A percentile compares a stretch with the other conserved stretches of the same genome.
phyloP scores from a whole-genome alignment of 2,797 vertebrate genomes.

The Myotis vivesi region DNA sequence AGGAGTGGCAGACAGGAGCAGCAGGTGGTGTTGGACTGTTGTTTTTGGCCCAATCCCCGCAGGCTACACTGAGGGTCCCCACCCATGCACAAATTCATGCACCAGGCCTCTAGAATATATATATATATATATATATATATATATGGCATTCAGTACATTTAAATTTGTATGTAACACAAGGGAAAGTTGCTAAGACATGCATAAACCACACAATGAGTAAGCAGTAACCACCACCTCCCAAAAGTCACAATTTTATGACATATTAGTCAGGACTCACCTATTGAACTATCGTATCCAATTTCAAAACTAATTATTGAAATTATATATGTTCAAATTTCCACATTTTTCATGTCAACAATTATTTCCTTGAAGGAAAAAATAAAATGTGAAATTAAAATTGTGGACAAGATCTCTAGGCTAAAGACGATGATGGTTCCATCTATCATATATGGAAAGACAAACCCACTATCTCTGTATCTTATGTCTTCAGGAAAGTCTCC shows the following conservation, averaged over 20 bases:
- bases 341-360: background rate
- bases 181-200: accelerated
- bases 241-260: background rate
- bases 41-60: too few relatives aligned
- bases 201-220: accelerated
- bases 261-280: background rate
- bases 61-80: too few relatives aligned
- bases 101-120: too few relatives aligned
- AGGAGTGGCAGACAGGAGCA: too few relatives aligned
- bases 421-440: background rate
- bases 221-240: accelerated
- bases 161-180: too few relatives aligned
- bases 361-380: background rate
- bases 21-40: too few relatives aligned
- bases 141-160: too few relatives aligned
- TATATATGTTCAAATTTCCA: background rate
- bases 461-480: accelerated
- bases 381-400: background rate
- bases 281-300: background rate
- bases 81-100: too few relatives aligned
- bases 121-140: too few relatives aligned
- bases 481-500: background rate
- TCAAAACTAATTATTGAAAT: background rate
- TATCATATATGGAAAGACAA: accelerated
- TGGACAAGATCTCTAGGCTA: background rate